Base-by-base conservation (phyloP, 2,113 vertebrate species). In the Nycticebus coucang region DNA sequence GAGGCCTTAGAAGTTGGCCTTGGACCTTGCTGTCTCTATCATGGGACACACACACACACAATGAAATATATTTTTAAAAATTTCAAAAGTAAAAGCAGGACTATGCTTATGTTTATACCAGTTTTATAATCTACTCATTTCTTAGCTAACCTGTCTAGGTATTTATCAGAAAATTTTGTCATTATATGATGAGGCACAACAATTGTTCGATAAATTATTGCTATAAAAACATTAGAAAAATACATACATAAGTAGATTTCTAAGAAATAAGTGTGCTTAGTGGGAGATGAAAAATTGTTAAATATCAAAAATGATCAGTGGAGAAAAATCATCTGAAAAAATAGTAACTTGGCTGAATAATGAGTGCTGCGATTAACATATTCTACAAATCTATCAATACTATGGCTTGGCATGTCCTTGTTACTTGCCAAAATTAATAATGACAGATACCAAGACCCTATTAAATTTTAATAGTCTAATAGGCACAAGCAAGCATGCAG, bases 381-480 rank as follows among this genome's bases (percentile, higher is more conserved):
- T 97, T 98, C 97, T 97, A 89, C 95, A 98, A 98, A 98, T 98
- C 59, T 78, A 93, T 98, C 95, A 97, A 14, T 96, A 89, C 92
- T 96, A 94, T 97, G 96, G 35, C 60, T 97, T 93, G 37, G 33
- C 95, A 95, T 97, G 96, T 97, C 95, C 97, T 98, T 97, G 68
- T 92, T 98, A 93, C 87, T 97, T 69, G 97, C 96, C 94, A 94
- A 98, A 98, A 98, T 98, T 97, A 98, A 74, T 95, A 98, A 83
- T 97, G 98, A 93, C 93, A 98, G 93, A 91, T 92, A 96, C 87
- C 87, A 93, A 97, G 94, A 97, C 92, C 74, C 60, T 96, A 95
- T 97, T 98, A 98, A 98, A 97, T 98, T 96, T 98, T 98, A 98
- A 96, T 96, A 97, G 90, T 91, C 90, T 97, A 91, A 97, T 93